Evolutionary conservation across 2,888 invertebrate species (phyloP), one percentile per base, ranked within the genome.

Genomic region (Smittia aterrima): DNA sequence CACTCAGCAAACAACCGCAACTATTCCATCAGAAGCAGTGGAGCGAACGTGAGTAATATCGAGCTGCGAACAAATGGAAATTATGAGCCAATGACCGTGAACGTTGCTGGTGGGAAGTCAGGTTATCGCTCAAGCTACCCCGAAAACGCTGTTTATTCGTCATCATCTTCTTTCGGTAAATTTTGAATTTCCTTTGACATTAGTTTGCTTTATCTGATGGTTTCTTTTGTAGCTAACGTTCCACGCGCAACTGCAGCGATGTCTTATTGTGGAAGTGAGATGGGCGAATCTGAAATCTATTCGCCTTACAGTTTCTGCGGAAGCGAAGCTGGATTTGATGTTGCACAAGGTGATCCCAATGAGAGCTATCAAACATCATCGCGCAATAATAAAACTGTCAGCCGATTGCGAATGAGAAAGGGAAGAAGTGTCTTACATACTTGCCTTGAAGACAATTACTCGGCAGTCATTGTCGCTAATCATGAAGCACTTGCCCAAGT

Each of bases 401-500:
- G 87, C 79, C 88, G 90, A 80, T 85, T 92, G 76, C 85, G 92
- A 78, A 89, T 92, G 76, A 86, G 92, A 78, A 91, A 93, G 82
- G 92, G 91, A 71, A 86, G 93, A 75, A 92, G 92, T 81, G 89
- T 93, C 76, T 92, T 93, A 9, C 93, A 93, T 81, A 91, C 89
- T 79, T 93, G 90, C 80, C 86, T 95, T 76, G 94, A 95, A 80
- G 94, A 95, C 80, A 94, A 94, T 84, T 95, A 95, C 80, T 93
- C 93, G 18, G 94, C 94, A 54, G 93, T 95, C 40, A 90, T 94
- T 77, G 90, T 93, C 41, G 93, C 94, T 76, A 95, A 95, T 85
- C 93, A 94, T 80, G 93, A 95, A 83, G 93, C 94, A 6, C 86
- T 95, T 20, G 92, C 93, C 71, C 93, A 94, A 84, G 90, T 95